Conservation (phyloP, 2,797 vertebrate species). For the Tadarida brasiliensis region DNA sequence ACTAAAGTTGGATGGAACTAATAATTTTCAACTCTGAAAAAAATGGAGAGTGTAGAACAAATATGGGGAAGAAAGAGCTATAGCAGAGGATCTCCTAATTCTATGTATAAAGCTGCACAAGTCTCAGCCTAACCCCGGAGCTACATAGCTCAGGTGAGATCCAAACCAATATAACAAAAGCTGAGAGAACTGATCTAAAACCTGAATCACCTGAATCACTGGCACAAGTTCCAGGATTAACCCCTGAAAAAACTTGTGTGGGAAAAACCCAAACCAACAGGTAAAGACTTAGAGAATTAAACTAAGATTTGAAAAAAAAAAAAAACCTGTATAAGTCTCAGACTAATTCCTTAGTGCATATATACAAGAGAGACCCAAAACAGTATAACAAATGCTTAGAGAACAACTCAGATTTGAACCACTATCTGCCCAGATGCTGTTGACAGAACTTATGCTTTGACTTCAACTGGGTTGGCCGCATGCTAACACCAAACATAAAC, state of each 20-base stretch:
- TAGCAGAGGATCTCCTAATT: background rate
- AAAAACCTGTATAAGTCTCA: slow-evolving; percentile 6
- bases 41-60: background rate
- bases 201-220: background rate
- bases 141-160: background rate
- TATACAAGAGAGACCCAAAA: background rate
- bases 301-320: background rate
- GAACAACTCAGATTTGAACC: background rate
- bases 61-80: background rate
- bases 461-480: background rate
- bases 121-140: background rate
- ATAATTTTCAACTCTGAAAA: slow-evolving; percentile 92
- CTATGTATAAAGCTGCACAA: background rate
- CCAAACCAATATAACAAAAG: background rate
- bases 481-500: background rate
- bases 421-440: background rate
- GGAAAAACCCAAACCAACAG: background rate
- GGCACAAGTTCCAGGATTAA: slow-evolving; percentile 17
- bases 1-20: slow-evolving; percentile 91
- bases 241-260: background rate
- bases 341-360: background rate
- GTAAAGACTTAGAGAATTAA: background rate
- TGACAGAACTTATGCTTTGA: background rate
- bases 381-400: background rate
- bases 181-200: slow-evolving; percentile 21